A percentile compares a stretch with the other conserved stretches of the same genome.
Evolutionary conservation across 2,797 vertebrate genomes (phyloP).

Genomic region (Bucorvus abyssinicus): DNA sequence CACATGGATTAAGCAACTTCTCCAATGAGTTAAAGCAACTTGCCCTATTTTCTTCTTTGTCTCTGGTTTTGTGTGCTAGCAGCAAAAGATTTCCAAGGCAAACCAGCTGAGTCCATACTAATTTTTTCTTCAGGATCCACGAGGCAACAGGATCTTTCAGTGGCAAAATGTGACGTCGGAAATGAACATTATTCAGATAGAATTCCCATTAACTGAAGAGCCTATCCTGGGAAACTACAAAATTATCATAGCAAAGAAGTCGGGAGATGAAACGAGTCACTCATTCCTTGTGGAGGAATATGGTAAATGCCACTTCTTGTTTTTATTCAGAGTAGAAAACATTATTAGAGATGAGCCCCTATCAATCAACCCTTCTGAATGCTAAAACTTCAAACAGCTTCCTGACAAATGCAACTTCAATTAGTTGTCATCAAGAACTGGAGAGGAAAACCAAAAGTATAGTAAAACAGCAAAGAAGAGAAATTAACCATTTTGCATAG

Average conservation of each 20-base stretch:
- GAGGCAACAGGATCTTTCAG: constrained; percentile 71
- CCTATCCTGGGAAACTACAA: constrained; percentile 70
- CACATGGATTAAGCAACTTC: not conserved
- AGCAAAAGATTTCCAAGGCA: not conserved
- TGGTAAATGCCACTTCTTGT: constrained; percentile 33
- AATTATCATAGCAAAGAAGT: constrained; percentile 35
- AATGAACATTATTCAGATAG: constrained; percentile 68
- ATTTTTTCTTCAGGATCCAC: constrained; percentile 67
- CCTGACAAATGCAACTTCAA: not conserved
- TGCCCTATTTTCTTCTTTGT: not conserved
- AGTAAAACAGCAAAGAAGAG: not conserved
- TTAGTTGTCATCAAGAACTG: not conserved
- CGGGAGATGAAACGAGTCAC: constrained; percentile 25
- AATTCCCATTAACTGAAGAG: constrained; percentile 67
- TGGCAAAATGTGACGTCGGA: constrained; percentile 70
- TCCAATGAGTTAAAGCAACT: not conserved
- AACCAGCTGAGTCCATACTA: not conserved
- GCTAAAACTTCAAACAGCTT: not conserved
- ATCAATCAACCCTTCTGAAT: not conserved
- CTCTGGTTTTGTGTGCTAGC: not conserved
- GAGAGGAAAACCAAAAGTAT: not conserved
- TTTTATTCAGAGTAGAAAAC: not conserved
- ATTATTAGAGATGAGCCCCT: not conserved
- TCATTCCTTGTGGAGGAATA: constrained; percentile 68
- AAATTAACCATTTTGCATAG: not conserved